Conservation (phyloP, 2,888 invertebrate genomes). For the Sphecodes monilicornis region DNA sequence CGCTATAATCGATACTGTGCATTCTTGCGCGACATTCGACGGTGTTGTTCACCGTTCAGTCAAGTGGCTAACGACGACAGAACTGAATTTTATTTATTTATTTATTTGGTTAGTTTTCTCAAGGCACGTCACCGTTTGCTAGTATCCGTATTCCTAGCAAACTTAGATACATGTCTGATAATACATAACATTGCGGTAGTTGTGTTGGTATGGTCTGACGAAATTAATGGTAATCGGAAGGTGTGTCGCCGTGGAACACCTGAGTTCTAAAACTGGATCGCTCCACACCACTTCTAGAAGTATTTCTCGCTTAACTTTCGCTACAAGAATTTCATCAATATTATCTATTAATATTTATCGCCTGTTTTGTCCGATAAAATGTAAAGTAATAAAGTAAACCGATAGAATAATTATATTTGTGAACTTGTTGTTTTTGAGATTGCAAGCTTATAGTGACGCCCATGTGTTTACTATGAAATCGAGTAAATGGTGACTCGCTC, state of each 20-base stretch:
- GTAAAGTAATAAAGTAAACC: background rate
- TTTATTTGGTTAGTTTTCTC: background rate
- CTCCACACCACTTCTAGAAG: background rate
- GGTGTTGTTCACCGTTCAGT: background rate
- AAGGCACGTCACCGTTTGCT: background rate
- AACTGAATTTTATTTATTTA: background rate
- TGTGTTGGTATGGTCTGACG: background rate
- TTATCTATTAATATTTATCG: background rate
- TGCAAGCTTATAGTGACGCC: background rate
- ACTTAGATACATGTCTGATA: background rate
- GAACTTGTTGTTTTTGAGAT: background rate
- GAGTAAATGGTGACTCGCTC: background rate
- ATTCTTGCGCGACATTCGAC: background rate
- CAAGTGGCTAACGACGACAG: background rate
- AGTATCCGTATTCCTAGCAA: background rate
- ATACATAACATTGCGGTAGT: background rate
- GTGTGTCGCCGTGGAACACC: background rate
- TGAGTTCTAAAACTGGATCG: background rate
- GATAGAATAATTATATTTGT: background rate
- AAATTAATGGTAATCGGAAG: background rate
- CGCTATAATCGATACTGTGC: slow-evolving; percentile 19
- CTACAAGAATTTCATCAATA: slow-evolving; percentile 3
- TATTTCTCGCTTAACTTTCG: background rate
- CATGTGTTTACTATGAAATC: background rate
- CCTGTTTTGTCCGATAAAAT: background rate